These are phyloP conservation scores for Drosophila incognita DNA, from an alignment of 2,888 invertebrate genomes.

Conservation along the genomic window DNA sequence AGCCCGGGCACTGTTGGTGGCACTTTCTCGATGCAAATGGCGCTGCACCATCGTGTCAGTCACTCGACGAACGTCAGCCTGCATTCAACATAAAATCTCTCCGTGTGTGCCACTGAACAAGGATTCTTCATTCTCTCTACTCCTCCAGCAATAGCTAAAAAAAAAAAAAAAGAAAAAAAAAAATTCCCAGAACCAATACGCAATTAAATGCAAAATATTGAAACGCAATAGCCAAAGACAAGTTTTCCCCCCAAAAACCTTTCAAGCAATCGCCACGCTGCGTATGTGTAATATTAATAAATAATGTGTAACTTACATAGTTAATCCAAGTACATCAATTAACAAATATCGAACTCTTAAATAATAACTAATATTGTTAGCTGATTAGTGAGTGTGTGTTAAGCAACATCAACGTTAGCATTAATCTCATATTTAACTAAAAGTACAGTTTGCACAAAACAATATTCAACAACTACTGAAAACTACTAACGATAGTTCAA, in stretches of 20 bases:
- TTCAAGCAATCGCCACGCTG: slow-evolving; percentile 20
- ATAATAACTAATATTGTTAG: not conserved
- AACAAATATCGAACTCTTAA: not conserved
- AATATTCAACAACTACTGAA: not conserved
- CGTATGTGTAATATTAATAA: slow-evolving; percentile 36
- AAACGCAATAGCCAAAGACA: slow-evolving; percentile 10
- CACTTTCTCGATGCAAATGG: slow-evolving; percentile 59
- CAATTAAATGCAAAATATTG: slow-evolving; percentile 36
- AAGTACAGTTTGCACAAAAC: slow-evolving; percentile 31
- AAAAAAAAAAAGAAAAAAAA: slow-evolving; percentile 11
- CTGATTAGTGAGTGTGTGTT: not conserved
- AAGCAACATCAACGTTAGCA: not conserved
- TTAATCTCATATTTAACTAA: not conserved
- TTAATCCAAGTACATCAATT: slow-evolving; percentile 1
- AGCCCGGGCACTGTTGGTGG: slow-evolving; percentile 25
- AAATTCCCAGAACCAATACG: slow-evolving; percentile 15
- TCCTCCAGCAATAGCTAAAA: slow-evolving; percentile 10
- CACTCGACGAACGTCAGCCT: slow-evolving; percentile 72
- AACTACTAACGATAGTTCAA: not conserved
- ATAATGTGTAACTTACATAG: not conserved
- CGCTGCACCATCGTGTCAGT: slow-evolving; percentile 66
- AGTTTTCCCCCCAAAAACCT: not conserved
- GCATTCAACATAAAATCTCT: slow-evolving; percentile 70
- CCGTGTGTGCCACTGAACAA: slow-evolving; percentile 11
- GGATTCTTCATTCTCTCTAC: slow-evolving; percentile 14